Evolutionary conservation across 2,113 vertebrate genomes (phyloP), one percentile per base, ranked within the genome.

Genomic region (Microtus oregoni): DNA sequence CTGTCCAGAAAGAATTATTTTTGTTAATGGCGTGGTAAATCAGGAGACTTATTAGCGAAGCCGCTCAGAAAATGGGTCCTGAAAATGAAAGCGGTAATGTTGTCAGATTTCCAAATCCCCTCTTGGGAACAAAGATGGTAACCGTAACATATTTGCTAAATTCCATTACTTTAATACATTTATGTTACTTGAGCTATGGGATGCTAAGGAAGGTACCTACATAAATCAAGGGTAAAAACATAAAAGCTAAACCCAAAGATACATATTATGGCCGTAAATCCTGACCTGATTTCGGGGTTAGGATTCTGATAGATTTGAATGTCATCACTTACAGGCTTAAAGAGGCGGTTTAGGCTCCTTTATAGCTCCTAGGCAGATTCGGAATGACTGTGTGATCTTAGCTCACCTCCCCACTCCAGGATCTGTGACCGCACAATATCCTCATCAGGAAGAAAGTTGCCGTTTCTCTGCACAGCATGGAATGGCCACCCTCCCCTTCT

Each of bases 81-180:
- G 96, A 97, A 98, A 98, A 92, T 85, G 90, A 97, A 97, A 98
- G 96, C 95, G 95, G 44, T 96, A 94, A 95, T 97, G 94, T 97
- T 98, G 97, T 98, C 97, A 98, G 97, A 92, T 96, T 96, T 98
- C 97, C 98, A 98, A 98, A 97, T 95, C 95, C 89, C 68, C 96
- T 97, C 97, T 96, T 95, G 97, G 96, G 97, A 98, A 97, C 97
- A 96, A 96, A 98, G 94, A 97, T 94, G 98, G 97, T 96, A 96
- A 97, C 94, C 2, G 1, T 96, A 95, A 98, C 97, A 90, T 95
- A 97, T 96, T 97, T 97, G 97, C 95, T 97, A 97, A 97, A 98
- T 94, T 95, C 95, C 89, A 97, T 97, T 92, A 92, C 93, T 97
- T 94, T 95, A 97, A 97, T 96, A 95, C 94, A 96, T 97, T 98